Evolutionary conservation across 2,888 invertebrate species (phyloP).

Genomic region (Sialis lutaria): DNA sequence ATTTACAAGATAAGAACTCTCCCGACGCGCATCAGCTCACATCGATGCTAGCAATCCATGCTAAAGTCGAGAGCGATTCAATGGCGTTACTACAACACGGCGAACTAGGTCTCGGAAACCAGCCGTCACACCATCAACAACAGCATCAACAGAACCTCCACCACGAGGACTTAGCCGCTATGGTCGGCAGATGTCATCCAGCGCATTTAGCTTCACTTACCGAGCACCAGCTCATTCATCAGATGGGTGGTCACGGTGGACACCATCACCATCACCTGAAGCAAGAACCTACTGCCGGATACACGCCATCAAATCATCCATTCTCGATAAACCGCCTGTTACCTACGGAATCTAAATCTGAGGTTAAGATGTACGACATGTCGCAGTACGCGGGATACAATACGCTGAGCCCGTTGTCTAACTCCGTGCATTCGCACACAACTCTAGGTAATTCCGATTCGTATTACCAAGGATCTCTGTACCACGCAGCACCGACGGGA

Average conservation of each 20-base stretch:
- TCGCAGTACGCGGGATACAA: conserved; percentile 45
- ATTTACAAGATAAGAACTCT: conserved; percentile 25
- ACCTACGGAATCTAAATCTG: conserved; percentile 73
- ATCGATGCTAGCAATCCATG: conserved; percentile 26
- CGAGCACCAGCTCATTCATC: conserved; percentile 20
- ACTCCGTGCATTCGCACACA: conserved; percentile 38
- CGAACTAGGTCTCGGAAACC: conserved; percentile 13
- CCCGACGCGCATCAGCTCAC: conserved; percentile 27
- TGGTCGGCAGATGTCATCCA: conserved; percentile 46
- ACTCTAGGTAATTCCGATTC: conserved; percentile 46
- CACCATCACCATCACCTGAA: conserved; percentile 48
- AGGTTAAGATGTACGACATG: conserved; percentile 86
- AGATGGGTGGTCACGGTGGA: conserved; percentile 28
- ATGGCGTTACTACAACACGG: conserved; percentile 50
- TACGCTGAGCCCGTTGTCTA: conserved; percentile 40
- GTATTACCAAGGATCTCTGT: conserved; percentile 70
- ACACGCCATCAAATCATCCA: conserved; percentile 74
- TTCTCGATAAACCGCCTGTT: conserved; percentile 89
- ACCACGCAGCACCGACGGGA: conserved; percentile 44
- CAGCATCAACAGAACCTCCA: conserved; percentile 30
- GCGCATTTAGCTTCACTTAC: conserved; percentile 24
- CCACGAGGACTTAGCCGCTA: conserved; percentile 43
- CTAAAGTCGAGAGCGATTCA: conserved; percentile 41
- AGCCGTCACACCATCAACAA: conserved; percentile 27
- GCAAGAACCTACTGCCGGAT: conserved; percentile 58